These are phyloP conservation scores for Ochlodes sylvanus DNA, from an alignment of 2,888 invertebrate species.

Conservation along the genomic window DNA sequence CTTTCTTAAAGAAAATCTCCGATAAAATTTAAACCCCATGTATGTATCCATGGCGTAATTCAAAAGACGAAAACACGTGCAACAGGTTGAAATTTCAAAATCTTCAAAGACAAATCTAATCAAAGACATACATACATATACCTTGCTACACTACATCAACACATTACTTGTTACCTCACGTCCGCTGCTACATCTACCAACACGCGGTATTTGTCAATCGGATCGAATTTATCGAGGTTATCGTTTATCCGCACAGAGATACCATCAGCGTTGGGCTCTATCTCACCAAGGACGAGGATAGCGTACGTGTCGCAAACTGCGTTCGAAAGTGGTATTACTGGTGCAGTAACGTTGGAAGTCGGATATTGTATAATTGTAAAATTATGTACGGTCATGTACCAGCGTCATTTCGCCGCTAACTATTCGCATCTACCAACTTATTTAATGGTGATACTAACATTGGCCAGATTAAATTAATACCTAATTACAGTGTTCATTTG, in stretches of 20 bases:
- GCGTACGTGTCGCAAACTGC: constrained; percentile 26
- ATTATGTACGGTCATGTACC: constrained; percentile 31
- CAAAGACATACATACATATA: too few species aligned
- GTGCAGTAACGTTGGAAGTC: constrained; percentile 38
- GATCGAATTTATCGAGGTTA: constrained; percentile 6
- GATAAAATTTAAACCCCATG: too few species aligned
- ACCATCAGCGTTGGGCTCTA: background rate
- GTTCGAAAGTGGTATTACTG: constrained; percentile 33
- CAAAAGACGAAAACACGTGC: too few species aligned
- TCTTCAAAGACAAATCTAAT: too few species aligned
- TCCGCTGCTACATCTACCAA: background rate
- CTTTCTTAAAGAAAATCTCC: too few species aligned
- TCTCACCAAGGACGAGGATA: constrained; percentile 27
- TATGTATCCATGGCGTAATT: too few species aligned
- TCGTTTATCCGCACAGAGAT: background rate
- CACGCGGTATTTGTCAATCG: background rate
- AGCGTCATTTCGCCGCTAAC: constrained; percentile 6
- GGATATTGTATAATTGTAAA: constrained; percentile 41
- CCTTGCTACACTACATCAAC: background rate
- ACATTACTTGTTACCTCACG: background rate
- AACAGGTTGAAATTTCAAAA: too few species aligned
- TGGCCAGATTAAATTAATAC: too few species aligned
- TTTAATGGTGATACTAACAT: background rate
- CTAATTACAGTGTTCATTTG: too few species aligned
- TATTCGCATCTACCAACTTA: background rate